Evolutionary conservation across 2,888 invertebrate genomes (phyloP).

Genomic region (Dione vanillae): DNA sequence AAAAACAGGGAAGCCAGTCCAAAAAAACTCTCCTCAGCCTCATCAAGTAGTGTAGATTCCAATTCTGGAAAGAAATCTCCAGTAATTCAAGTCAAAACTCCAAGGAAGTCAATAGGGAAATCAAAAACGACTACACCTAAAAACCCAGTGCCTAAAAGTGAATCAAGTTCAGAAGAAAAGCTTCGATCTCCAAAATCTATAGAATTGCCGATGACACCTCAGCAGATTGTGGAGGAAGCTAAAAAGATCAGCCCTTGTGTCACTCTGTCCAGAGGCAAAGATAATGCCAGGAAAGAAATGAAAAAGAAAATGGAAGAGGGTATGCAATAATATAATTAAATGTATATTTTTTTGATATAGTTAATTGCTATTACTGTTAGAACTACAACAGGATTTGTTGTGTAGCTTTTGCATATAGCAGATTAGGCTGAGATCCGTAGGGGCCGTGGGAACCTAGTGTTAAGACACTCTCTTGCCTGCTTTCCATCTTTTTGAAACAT

Average conservation of each 20-base stretch:
- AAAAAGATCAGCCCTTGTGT: slow-evolving; percentile 79
- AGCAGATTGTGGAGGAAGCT: slow-evolving; percentile 58
- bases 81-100: slow-evolving; percentile 42
- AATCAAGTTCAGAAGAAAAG: slow-evolving; percentile 69
- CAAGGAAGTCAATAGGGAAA: slow-evolving; percentile 45
- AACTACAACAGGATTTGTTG: no score
- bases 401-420: no score
- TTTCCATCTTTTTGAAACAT: no score
- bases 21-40: not conserved
- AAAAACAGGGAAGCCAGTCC: slow-evolving; percentile 5
- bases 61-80: slow-evolving; percentile 7
- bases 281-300: slow-evolving; percentile 84
- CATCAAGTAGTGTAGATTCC: not conserved
- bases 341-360: not conserved
- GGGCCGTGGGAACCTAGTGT: no score
- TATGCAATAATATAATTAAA: slow-evolving; percentile 45
- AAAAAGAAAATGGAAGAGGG: slow-evolving; percentile 73
- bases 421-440: no score
- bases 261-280: slow-evolving; percentile 85
- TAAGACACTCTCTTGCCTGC: no score
- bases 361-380: no score
- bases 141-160: slow-evolving; percentile 65
- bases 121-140: slow-evolving; percentile 56
- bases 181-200: slow-evolving; percentile 64
- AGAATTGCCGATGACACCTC: slow-evolving; percentile 58